Conservation (phyloP, 2,888 invertebrate species). For the Drosophila robusta region DNA sequence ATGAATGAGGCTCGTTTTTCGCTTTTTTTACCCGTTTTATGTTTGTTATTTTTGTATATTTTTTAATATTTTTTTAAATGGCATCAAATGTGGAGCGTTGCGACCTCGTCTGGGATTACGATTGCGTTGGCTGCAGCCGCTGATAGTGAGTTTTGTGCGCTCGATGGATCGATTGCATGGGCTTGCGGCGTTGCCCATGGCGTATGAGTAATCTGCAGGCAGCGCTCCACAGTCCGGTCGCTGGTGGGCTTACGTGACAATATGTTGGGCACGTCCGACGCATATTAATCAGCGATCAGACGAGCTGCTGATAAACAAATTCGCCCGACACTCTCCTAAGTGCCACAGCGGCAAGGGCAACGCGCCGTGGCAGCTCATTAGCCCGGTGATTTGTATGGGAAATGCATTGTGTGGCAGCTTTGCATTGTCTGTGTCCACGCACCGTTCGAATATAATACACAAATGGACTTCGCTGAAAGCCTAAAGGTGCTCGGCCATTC, state of each 20-base stretch:
- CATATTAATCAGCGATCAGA: conserved; percentile 57
- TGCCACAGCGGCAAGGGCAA: background rate
- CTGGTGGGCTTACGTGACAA: conserved; percentile 63
- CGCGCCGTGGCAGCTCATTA: conserved; percentile 44
- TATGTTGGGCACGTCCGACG: conserved; percentile 67
- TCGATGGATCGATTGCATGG: conserved; percentile 51
- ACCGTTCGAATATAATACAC: conserved; percentile 8
- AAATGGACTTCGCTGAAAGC: background rate
- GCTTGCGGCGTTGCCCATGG: conserved; percentile 36
- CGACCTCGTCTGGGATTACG: conserved; percentile 56
- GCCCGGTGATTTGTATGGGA: conserved; percentile 58
- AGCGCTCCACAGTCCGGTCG: background rate
- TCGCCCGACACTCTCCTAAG: conserved; percentile 42
- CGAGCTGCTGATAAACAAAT: conserved; percentile 39
- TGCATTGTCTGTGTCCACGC: conserved; percentile 24
- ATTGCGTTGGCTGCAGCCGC: conserved; percentile 52
- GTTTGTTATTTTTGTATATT: background rate
- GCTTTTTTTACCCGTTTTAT: background rate
- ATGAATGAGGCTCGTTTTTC: conserved; percentile 29
- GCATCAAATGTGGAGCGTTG: conserved; percentile 40
- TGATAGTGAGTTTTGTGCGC: conserved; percentile 30
- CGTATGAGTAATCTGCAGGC: conserved; percentile 56
- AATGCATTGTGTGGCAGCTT: conserved; percentile 32
- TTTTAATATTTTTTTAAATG: conserved; percentile 32
- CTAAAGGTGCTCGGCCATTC: background rate